A percentile compares a stretch with the other conserved stretches of the same genome.
Conservation (phyloP, 2,888 invertebrate genomes). For the Nemapogon koenigi region DNA sequence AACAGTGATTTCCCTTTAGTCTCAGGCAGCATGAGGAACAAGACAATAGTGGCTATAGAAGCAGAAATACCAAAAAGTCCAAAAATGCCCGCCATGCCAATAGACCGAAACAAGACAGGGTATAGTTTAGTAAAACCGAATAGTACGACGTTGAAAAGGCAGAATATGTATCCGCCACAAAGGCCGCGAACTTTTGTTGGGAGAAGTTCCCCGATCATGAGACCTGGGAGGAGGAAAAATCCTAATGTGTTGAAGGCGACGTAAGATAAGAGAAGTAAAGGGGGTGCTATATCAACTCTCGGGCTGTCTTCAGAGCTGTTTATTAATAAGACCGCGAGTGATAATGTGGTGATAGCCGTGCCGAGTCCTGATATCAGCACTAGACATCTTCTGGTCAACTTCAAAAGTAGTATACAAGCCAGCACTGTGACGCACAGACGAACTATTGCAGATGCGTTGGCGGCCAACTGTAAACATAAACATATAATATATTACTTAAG, state of each 20-base stretch:
- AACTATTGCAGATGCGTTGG: constrained; percentile 73
- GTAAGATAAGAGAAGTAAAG: constrained; percentile 66
- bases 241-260: constrained; percentile 77
- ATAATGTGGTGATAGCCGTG: constrained; percentile 69
- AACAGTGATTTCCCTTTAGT: constrained; percentile 74
- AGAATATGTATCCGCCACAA: constrained; percentile 76
- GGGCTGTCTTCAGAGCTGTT: constrained; percentile 31
- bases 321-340: constrained; percentile 46
- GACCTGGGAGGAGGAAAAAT: constrained; percentile 75
- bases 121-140: constrained; percentile 76
- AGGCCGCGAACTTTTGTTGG: constrained; percentile 77
- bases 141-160: constrained; percentile 71
- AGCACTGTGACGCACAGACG: constrained; percentile 69
- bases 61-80: constrained; percentile 72
- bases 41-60: constrained; percentile 66
- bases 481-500: too few species aligned
- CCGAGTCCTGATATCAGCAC: constrained; percentile 72
- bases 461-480: constrained; percentile 47
- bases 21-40: constrained; percentile 75
- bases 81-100: constrained; percentile 75
- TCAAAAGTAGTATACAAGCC: constrained; percentile 70
- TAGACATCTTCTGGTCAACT: constrained; percentile 69
- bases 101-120: constrained; percentile 62
- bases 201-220: constrained; percentile 78
- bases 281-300: constrained; percentile 29